Evolutionary conservation across 2,113 vertebrate genomes (phyloP).

Genomic region (Melanerpes formicivorus): DNA sequence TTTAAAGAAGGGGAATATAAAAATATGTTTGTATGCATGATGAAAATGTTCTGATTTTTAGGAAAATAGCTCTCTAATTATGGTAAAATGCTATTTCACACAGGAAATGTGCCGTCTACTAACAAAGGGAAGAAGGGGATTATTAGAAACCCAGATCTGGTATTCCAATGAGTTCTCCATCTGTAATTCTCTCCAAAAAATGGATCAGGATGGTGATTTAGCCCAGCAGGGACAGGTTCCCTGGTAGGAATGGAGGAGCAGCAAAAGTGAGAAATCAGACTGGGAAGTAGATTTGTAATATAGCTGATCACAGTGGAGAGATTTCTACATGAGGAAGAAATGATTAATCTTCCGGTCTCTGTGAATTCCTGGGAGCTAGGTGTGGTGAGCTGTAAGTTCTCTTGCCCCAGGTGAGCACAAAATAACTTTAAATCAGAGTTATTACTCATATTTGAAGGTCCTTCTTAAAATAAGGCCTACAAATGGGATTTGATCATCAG

Average conservation of each 20-base stretch:
- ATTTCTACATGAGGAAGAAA: neutral
- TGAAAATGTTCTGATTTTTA: neutral
- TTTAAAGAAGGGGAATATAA: neutral
- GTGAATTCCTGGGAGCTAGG: neutral
- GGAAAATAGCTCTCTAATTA: neutral
- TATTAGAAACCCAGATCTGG: neutral
- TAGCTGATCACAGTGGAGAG: neutral
- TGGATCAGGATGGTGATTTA: neutral
- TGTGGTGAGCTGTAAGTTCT: neutral
- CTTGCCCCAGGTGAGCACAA: neutral
- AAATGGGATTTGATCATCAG: constrained; percentile 34
- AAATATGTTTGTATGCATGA: neutral
- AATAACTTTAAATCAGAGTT: neutral
- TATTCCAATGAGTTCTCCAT: neutral
- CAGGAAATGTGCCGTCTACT: neutral
- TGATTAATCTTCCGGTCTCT: neutral
- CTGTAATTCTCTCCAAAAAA: neutral
- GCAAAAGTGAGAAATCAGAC: neutral
- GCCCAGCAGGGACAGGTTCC: neutral
- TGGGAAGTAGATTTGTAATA: constrained; percentile 35
- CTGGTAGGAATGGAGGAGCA: neutral
- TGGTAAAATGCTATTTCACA: neutral
- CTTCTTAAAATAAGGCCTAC: neutral
- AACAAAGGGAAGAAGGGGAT: neutral
- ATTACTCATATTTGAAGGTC: neutral